These are phyloP conservation scores for Eledona agricola DNA, from an alignment of 2,888 invertebrate species.

Conservation along the genomic window DNA sequence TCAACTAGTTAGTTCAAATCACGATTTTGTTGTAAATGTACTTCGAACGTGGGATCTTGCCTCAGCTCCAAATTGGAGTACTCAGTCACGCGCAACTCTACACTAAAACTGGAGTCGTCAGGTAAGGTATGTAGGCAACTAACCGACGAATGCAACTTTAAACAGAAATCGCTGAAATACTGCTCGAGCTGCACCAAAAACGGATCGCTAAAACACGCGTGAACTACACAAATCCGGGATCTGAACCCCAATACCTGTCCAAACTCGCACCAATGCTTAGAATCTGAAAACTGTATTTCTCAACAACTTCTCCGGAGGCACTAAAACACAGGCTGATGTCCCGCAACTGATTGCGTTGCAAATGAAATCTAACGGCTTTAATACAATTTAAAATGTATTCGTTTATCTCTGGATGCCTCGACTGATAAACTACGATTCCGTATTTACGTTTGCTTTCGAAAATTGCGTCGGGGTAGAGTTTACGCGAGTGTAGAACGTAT, in stretches of 20 bases:
- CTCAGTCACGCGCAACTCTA: constrained; percentile 69
- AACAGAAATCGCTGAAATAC: constrained; percentile 68
- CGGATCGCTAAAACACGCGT: constrained; percentile 64
- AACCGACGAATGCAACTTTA: constrained; percentile 66
- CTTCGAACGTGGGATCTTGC: constrained; percentile 65
- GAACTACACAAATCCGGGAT: too few relatives aligned
- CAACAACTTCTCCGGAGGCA: constrained; percentile 59
- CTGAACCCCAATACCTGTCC: constrained; percentile 35
- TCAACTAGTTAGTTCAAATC: not conserved
- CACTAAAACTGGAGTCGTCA: constrained; percentile 68
- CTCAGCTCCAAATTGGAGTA: constrained; percentile 67
- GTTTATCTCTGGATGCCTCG: constrained; percentile 72
- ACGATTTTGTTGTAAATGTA: constrained; percentile 38
- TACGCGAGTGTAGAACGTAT: constrained; percentile 68
- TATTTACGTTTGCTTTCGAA: constrained; percentile 72
- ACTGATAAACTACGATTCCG: constrained; percentile 68
- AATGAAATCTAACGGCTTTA: constrained; percentile 64
- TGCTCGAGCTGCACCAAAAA: constrained; percentile 71
- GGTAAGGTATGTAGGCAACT: constrained; percentile 65
- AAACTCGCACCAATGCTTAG: constrained; percentile 43
- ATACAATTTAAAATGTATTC: constrained; percentile 69
- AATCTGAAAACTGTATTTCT: constrained; percentile 63
- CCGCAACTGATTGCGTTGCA: constrained; percentile 64
- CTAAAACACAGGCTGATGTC: constrained; percentile 65
- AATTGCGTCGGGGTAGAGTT: constrained; percentile 72